phyloP scores from a whole-genome alignment of 2,113 vertebrate species.

The Platysternon megacephalum region DNA sequence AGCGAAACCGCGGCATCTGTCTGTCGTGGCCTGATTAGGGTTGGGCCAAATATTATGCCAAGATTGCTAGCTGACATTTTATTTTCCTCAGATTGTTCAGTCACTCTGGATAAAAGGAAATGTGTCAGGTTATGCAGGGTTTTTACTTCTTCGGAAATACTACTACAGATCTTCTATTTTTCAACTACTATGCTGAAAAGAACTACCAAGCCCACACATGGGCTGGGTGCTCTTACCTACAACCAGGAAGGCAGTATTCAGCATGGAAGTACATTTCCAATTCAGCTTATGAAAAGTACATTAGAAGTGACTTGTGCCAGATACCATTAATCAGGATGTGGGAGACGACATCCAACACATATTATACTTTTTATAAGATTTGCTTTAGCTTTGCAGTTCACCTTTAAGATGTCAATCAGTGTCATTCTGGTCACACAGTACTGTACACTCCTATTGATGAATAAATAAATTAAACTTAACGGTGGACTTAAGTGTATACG shows the following conservation, averaged over 20 bases:
- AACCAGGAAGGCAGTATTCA: background rate
- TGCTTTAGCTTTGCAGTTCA: background rate
- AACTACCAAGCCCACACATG: background rate
- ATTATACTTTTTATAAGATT: background rate
- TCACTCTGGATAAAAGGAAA: slow-evolving; percentile 82
- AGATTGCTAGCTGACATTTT: slow-evolving; percentile 98
- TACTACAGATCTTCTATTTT: background rate
- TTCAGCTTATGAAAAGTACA: background rate
- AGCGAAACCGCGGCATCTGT: slow-evolving; percentile 91
- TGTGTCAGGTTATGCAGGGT: background rate
- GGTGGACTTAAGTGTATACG: background rate
- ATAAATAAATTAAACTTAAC: background rate
- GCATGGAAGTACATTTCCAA: background rate
- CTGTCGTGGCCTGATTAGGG: slow-evolving; percentile 92
- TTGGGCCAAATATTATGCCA: slow-evolving; percentile 97
- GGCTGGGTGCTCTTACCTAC: background rate
- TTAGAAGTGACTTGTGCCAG: background rate
- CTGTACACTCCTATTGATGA: background rate
- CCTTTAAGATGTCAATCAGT: background rate
- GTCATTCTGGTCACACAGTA: background rate
- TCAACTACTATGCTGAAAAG: background rate
- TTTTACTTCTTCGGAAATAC: background rate
- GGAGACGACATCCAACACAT: background rate
- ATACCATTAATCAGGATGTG: background rate
- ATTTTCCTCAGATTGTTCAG: slow-evolving; percentile 92